Percentiles rank a stretch among this genome's conserved stretches.
phyloP scores from a whole-genome alignment of 2,888 invertebrate species.

The Zygaena filipendulae region DNA sequence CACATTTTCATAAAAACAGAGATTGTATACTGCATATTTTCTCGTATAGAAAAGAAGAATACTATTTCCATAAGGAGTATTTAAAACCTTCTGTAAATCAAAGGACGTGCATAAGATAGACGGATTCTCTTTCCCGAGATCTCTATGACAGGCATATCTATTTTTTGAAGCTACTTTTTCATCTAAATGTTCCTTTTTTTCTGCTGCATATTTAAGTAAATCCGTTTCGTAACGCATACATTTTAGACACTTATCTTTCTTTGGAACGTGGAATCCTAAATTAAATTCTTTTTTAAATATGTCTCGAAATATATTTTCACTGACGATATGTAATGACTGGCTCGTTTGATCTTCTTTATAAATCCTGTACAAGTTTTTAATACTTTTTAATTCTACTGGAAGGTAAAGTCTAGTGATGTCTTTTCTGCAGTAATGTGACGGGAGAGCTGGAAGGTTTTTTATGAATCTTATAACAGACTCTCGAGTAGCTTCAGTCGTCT shows the following conservation, averaged over 20 bases:
- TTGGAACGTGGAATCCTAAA: slow-evolving; percentile 17
- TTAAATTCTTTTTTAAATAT: slow-evolving; percentile 17
- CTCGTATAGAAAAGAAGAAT: slow-evolving; percentile 17
- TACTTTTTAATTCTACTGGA: slow-evolving; percentile 1
- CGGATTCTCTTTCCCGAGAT: slow-evolving; percentile 12
- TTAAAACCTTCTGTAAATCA: slow-evolving; percentile 15
- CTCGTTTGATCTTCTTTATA: neutral
- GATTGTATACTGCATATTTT: too few relatives aligned
- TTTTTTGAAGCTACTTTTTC: slow-evolving; percentile 16
- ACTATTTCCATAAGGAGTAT: slow-evolving; percentile 13
- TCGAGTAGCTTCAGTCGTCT: neutral
- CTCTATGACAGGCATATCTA: slow-evolving; percentile 13
- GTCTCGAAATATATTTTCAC: slow-evolving; percentile 15
- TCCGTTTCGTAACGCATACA: slow-evolving; percentile 9
- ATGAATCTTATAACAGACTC: neutral
- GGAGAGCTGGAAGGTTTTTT: neutral
- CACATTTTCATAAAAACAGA: too few relatives aligned
- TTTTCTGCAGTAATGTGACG: slow-evolving; percentile 1
- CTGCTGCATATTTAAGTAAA: slow-evolving; percentile 4
- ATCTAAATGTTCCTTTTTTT: slow-evolving; percentile 11
- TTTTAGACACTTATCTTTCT: slow-evolving; percentile 18
- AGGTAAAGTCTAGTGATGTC: slow-evolving; percentile 1
- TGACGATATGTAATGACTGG: slow-evolving; percentile 7
- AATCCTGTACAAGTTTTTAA: slow-evolving; percentile 1
- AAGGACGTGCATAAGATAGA: slow-evolving; percentile 11